Evolutionary conservation across 2,797 vertebrate species (phyloP).

Genomic region (Ceyx erithaca): DNA sequence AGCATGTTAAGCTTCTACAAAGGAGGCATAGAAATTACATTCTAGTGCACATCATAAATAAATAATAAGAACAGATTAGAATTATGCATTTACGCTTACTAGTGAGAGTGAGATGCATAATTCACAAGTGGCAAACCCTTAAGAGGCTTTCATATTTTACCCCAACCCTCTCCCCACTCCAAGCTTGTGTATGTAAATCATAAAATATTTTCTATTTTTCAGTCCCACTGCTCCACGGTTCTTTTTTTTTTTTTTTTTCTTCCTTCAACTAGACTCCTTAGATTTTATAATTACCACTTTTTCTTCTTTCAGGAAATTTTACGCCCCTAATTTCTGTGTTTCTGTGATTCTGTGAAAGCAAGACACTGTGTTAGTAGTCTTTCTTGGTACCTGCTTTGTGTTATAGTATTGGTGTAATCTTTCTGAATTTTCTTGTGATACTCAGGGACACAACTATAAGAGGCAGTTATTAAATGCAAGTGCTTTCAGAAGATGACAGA

Average conservation of each 20-base stretch:
- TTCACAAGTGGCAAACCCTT: constrained; percentile 62
- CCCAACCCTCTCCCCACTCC: not conserved
- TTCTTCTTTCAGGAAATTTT: not conserved
- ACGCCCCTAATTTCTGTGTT: no score
- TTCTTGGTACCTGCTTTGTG: not conserved
- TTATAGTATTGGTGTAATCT: not conserved
- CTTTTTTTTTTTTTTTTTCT: not conserved
- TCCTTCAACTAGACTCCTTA: not conserved
- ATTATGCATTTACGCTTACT: constrained; percentile 69
- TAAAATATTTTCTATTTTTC: not conserved
- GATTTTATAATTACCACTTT: not conserved
- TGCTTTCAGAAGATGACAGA: not conserved
- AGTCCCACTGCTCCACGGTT: not conserved
- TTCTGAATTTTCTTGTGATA: not conserved
- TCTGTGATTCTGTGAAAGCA: no score
- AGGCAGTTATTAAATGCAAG: not conserved
- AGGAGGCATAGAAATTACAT: constrained; percentile 65
- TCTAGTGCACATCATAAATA: constrained; percentile 65
- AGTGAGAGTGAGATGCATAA: constrained; percentile 67
- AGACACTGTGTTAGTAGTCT: not conserved
- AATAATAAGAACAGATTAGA: constrained; percentile 77
- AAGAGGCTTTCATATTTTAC: constrained; percentile 38
- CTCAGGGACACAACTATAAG: not conserved
- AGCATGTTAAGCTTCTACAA: constrained; percentile 46
- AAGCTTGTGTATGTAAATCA: not conserved